Conservation (phyloP, 2,888 invertebrate species). For the Apamea crenata region DNA sequence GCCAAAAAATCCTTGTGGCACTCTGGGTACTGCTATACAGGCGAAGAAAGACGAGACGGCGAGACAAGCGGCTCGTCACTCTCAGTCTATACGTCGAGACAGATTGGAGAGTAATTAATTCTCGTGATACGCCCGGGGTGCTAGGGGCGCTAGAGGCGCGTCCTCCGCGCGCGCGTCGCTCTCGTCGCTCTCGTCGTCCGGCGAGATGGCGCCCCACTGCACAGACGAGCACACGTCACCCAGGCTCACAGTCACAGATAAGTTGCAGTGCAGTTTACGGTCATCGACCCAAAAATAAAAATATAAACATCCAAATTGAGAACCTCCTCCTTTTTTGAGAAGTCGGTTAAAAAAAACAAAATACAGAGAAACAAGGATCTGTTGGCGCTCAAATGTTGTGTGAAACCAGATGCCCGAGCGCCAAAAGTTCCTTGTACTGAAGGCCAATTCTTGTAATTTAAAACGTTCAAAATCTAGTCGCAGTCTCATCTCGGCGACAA, state of each 20-base stretch:
- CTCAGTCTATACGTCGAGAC: not conserved
- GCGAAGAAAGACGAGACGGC: not conserved
- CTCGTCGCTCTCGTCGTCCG: slow-evolving; percentile 66
- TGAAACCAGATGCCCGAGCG: not conserved
- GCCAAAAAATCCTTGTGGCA: not conserved
- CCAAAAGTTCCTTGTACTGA: not conserved
- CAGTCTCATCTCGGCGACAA: too few species aligned
- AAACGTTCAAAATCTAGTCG: too few species aligned
- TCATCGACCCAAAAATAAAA: not conserved
- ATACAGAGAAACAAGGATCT: not conserved
- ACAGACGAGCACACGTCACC: not conserved
- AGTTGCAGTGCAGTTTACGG: not conserved
- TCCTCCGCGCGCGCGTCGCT: slow-evolving; percentile 32
- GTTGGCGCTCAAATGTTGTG: not conserved
- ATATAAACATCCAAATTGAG: too few species aligned
- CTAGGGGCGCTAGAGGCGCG: slow-evolving; percentile 19
- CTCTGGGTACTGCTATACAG: not conserved
- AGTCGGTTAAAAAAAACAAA: not conserved
- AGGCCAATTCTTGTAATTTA: too few species aligned
- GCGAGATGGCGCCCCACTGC: slow-evolving; percentile 80
- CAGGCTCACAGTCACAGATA: not conserved
- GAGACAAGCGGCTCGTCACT: not conserved
- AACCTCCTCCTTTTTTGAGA: too few species aligned
- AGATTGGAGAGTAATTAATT: not conserved
- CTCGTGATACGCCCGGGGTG: not conserved